These are phyloP conservation scores for Melanargia galathea DNA, from an alignment of 2,888 invertebrate species.

Conservation along the genomic window DNA sequence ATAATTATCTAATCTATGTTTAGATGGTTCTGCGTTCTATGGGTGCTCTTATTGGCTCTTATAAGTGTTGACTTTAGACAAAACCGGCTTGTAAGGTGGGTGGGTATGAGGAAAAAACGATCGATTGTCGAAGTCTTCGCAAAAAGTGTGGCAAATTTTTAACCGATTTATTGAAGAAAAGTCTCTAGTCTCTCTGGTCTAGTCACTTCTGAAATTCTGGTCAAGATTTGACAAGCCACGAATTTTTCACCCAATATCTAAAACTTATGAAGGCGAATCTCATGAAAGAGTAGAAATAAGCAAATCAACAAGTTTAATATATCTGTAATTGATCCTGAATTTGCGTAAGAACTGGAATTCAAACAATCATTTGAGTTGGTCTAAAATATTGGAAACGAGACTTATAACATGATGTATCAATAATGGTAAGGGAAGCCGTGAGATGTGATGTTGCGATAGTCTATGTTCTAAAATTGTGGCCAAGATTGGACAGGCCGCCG, in stretches of 20 bases:
- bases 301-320: background rate
- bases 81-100: slow-evolving; percentile 23
- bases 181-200: too few species aligned
- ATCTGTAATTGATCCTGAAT: background rate
- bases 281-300: background rate
- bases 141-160: slow-evolving; percentile 13
- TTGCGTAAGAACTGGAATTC: background rate
- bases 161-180: slow-evolving; percentile 1
- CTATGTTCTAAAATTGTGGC: background rate
- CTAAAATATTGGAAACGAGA: too few species aligned
- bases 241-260: background rate
- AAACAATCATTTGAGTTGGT: background rate
- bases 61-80: slow-evolving; percentile 4
- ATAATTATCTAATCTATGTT: slow-evolving; percentile 5
- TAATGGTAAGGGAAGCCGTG: too few species aligned
- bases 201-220: background rate
- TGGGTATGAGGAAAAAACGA: slow-evolving; percentile 7
- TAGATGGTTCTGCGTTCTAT: background rate
- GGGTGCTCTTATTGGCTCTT: slow-evolving; percentile 16
- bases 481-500: background rate
- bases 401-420: too few species aligned
- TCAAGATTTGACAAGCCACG: background rate
- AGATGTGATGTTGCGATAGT: background rate
- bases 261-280: background rate
- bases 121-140: background rate